Base-by-base conservation (phyloP, 2,888 invertebrate species). In the Rapana venosa region DNA sequence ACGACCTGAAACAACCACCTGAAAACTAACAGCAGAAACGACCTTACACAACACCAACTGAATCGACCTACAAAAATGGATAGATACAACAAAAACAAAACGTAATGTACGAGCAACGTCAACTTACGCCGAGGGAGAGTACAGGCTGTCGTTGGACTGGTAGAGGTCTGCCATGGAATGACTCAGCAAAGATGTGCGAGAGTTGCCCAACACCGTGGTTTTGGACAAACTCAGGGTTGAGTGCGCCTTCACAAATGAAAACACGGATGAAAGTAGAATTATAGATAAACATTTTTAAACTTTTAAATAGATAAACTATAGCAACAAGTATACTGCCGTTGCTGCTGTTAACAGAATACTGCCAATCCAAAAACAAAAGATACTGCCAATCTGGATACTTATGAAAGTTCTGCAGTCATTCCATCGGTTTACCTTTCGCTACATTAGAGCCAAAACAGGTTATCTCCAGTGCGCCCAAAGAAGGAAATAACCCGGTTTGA, bases 141-240 rank as follows among this genome's bases (percentile, higher is more conserved):
- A 92, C 8, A 94, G 92, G 83, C 93, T 94, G 30, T 95, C 95
- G 30, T 93, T 93, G 17, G 96, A 95, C 81, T 93, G 93, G 81
- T 96, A 96, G 90, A 98, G 97, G 96, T 98, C 98, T 58, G 98
- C 97, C 93, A 98, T 97, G 92, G 98, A 98, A 97, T 98, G 98
- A 95, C 98, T 98, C 85, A 98, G 97, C 92, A 98, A 97, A 35
- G 98, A 98, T 88, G 98, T 97, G 2, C 98, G 97, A 30, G 98
- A 98, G 93, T 98, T 97, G 96, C 98, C 98, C 96, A 97, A 97
- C 94, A 88, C 56, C 5, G 70, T 70, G 15, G 88, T 90, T 17
- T 88, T 89, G 61, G 90, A 91, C 36, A 91, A 79, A 79, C 90
- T 91, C 56, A 91, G 56, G 35, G 90, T 91, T 11, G 92, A 92